Evolutionary conservation across 2,797 vertebrate species (phyloP).

Genomic region (Coendou prehensilis): DNA sequence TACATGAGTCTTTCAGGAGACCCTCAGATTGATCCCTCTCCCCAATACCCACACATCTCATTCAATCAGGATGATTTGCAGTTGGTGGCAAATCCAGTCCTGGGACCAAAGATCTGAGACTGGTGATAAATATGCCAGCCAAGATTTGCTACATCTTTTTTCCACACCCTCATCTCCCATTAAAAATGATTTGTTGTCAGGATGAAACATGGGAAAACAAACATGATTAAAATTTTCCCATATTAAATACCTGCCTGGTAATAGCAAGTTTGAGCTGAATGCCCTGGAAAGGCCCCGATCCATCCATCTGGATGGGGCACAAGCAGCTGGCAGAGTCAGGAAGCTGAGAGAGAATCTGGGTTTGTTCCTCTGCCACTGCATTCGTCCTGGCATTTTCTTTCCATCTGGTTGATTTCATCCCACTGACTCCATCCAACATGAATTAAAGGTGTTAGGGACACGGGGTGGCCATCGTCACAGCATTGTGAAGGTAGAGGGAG

Average conservation of each 20-base stretch:
- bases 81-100: slow-evolving; percentile 63
- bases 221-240: slow-evolving; percentile 80
- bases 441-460: background rate
- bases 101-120: slow-evolving; percentile 71
- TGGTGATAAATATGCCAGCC: slow-evolving; percentile 77
- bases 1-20: background rate
- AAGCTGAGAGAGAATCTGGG: background rate
- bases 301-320: background rate
- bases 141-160: slow-evolving; percentile 78
- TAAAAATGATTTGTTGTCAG: slow-evolving; percentile 82
- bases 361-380: background rate
- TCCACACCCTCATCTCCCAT: slow-evolving; percentile 72
- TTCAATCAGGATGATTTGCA: slow-evolving; percentile 76
- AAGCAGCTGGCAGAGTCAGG: slow-evolving; percentile 39
- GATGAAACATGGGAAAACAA: slow-evolving; percentile 82
- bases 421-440: background rate
- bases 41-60: background rate
- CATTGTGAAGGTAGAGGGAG: background rate
- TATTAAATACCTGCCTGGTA: slow-evolving; percentile 65
- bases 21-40: background rate
- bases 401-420: slow-evolving; percentile 10
- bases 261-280: background rate
- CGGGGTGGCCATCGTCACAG: background rate
- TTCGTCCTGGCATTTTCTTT: background rate
- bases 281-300: slow-evolving; percentile 57